Evolutionary conservation across 1,140 invertebrate genomes (phyloP), one percentile per base, ranked within the genome.

Genomic region (Magallana gigas): DNA sequence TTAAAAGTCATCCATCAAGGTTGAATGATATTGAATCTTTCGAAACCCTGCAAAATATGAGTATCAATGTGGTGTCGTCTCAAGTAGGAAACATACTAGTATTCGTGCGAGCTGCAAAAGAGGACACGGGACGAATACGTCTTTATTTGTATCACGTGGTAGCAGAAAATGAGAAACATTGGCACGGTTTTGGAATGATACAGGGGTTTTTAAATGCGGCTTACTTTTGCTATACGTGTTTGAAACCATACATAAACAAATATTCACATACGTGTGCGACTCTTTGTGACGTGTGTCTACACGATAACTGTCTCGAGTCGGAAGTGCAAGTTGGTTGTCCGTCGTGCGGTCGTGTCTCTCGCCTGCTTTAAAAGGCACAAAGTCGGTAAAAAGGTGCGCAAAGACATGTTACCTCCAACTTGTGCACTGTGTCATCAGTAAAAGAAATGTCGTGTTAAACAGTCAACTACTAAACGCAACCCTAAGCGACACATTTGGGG

Each of bases 121-220:
- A 88, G 48, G 64, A 84, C 23, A 59, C 36, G 11, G 62, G 71
- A n/a, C 6, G 23, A 83, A 56, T 57, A 11, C 48, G 23, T 8
- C 23, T 76, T 12, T 87, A 84, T 29, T n/a, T 88, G 14, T 88
- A 88, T 36, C 82, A 83, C 14, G 57, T 88, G 16, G 85, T 60
- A 56, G n/a, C 36, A 1, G 57, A 86, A 14, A 48, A 84, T 12
- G 59, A 57, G 18, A n/a, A 68, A 29, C 86, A 87, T 60, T 87
- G 57, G 11, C 81, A 71, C 48, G 86, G 57, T 4, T 83, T 87
- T 71, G 23, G 18, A 57, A 87, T 62, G 16, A 87, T 87, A 36
- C 12, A 62, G 2, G 64, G 87, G 0, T 88, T 88, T 18, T 87
- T 88, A 18, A 60, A 56, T 36, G 36, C 29, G 12, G 12, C 36